A percentile compares a stretch with the other conserved stretches of the same genome.
phyloP scores from a whole-genome alignment of 2,888 invertebrate genomes.

The Polydrusus cervinus region DNA sequence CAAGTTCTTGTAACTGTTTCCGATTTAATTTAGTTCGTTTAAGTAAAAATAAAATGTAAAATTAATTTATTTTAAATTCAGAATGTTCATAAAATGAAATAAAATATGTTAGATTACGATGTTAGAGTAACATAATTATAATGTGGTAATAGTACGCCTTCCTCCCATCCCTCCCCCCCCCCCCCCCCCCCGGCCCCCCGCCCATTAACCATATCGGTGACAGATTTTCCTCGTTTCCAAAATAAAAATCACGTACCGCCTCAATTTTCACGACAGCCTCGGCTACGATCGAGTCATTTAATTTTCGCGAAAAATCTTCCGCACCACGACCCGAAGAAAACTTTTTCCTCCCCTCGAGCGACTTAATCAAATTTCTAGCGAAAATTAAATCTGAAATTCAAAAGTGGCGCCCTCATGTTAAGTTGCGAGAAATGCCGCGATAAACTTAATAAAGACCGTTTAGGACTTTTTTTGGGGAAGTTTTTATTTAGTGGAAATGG shows the following conservation, averaged over 20 bases:
- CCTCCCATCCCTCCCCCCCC: too few species aligned
- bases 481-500: constrained; percentile 31
- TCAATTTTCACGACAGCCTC: background rate
- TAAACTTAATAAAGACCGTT: constrained; percentile 49
- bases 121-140: too few species aligned
- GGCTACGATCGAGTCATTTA: constrained; percentile 6
- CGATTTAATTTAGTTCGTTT: background rate
- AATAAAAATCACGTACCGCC: constrained; percentile 20
- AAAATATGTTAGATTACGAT: too few species aligned
- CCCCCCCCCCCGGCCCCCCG: too few species aligned
- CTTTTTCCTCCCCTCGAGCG: constrained; percentile 15
- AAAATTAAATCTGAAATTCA: constrained; percentile 51
- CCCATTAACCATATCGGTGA: background rate
- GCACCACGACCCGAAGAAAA: constrained; percentile 6
- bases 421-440: constrained; percentile 41
- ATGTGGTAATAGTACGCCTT: too few species aligned
- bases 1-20: background rate
- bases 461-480: constrained; percentile 22
- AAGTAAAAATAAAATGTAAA: too few species aligned
- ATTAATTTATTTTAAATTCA: too few species aligned
- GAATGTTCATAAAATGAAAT: too few species aligned
- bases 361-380: constrained; percentile 41
- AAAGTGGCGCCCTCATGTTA: constrained; percentile 39
- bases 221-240: background rate
- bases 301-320: constrained; percentile 18